Percentiles rank a stretch among this genome's conserved stretches.
Conservation (phyloP, 2,888 invertebrate species). For the Plemyria rubiginata region DNA sequence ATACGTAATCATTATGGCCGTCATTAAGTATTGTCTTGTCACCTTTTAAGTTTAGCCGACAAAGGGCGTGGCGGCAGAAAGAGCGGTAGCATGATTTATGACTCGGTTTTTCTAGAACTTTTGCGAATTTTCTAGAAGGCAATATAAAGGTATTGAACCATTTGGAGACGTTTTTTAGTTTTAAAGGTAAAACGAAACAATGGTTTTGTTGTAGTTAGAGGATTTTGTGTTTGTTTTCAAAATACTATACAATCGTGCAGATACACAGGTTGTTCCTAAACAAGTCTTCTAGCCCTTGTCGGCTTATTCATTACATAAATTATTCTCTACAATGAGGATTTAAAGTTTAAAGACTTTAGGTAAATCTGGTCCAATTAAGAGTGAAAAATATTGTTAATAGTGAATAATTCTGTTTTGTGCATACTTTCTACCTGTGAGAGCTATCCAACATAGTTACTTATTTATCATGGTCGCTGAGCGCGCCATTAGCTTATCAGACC, state of each 20-base stretch:
- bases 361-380: not conserved
- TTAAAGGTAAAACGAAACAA: not conserved
- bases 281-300: not conserved
- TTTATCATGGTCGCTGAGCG: too few species aligned
- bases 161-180: conserved; percentile 1
- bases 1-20: conserved; percentile 73
- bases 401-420: not conserved
- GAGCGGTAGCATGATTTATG: conserved; percentile 35
- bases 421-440: too few species aligned
- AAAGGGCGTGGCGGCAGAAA: conserved; percentile 50
- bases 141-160: not conserved
- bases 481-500: too few species aligned
- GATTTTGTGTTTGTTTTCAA: conserved; percentile 9
- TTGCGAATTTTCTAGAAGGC: conserved; percentile 20
- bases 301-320: not conserved
- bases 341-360: not conserved
- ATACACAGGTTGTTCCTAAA: not conserved
- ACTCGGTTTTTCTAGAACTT: conserved; percentile 11
- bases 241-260: conserved; percentile 2
- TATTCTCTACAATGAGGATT: not conserved
- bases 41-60: conserved; percentile 71
- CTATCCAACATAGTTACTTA: too few species aligned
- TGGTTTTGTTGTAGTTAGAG: not conserved
- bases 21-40: conserved; percentile 77
- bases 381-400: not conserved